These are phyloP conservation scores for Gymnothorax reevesii DNA, from an alignment of 2,797 vertebrate species.

Conservation along the genomic window DNA sequence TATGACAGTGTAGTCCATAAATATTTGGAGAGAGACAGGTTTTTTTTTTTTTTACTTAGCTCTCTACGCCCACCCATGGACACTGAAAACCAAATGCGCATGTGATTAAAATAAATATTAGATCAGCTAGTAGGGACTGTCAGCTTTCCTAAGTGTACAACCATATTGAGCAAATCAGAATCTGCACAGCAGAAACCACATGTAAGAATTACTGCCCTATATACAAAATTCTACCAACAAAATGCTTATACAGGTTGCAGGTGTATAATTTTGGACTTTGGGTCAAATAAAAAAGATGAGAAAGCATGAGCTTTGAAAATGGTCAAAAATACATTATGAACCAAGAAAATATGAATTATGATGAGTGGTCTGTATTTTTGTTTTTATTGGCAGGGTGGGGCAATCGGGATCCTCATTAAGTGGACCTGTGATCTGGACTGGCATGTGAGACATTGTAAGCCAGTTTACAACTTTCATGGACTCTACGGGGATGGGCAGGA, in stretches of 20 bases:
- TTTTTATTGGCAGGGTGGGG: conserved; percentile 78
- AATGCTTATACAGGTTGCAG: no score
- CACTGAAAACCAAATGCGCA: no score
- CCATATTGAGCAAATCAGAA: no score
- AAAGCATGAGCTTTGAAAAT: not conserved
- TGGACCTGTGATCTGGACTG: conserved; percentile 93
- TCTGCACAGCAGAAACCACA: no score
- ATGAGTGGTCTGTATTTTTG: conserved; percentile 16
- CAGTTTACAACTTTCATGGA: conserved; percentile 83
- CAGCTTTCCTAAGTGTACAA: no score
- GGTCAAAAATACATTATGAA: not conserved
- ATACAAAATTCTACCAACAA: no score
- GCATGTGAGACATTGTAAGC: conserved; percentile 75
- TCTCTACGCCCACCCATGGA: no score
- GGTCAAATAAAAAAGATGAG: not conserved
- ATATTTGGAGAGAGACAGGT: no score
- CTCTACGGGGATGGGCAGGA: conserved; percentile 79
- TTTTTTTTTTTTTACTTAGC: no score
- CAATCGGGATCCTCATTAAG: conserved; percentile 87
- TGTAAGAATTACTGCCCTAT: no score
- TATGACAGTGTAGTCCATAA: not conserved
- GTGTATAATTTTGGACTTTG: not conserved
- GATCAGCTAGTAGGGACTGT: no score
- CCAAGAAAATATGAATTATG: not conserved
- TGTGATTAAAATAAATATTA: no score